These are phyloP conservation scores for Lagopus muta DNA, from an alignment of 2,113 vertebrate genomes.

Conservation along the genomic window DNA sequence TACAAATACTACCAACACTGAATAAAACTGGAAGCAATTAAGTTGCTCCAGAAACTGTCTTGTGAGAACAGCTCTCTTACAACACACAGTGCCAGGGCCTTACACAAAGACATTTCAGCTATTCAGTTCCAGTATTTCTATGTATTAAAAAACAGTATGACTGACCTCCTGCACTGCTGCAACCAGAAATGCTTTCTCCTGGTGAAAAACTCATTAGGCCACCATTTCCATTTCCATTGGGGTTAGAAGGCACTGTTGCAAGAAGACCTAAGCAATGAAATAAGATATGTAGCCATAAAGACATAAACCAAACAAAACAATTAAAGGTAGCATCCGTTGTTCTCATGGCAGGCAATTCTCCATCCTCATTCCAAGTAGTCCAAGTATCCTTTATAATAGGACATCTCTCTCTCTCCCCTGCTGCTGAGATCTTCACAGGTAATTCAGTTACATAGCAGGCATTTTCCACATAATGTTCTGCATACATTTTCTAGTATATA, in stretches of 20 bases:
- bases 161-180: constrained; percentile 77
- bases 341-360: not conserved
- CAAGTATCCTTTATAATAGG: not conserved
- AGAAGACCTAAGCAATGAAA: constrained; percentile 83
- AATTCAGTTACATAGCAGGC: not conserved
- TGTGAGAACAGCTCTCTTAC: not conserved
- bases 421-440: not conserved
- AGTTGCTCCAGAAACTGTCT: not conserved
- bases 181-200: constrained; percentile 75
- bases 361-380: not conserved
- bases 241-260: constrained; percentile 88
- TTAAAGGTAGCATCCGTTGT: not conserved
- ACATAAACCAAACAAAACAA: not conserved
- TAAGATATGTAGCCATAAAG: not conserved
- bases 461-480: not conserved
- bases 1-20: not conserved
- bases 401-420: not conserved
- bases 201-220: constrained; percentile 77
- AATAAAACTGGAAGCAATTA: not conserved
- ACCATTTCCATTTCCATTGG: constrained; percentile 78
- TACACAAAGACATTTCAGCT: not conserved
- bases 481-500: not conserved
- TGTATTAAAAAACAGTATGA: not conserved
- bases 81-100: not conserved
- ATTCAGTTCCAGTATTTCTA: not conserved